Evolutionary conservation across 1,140 invertebrate genomes (phyloP).

Genomic region (Globodera ellingtonae): DNA sequence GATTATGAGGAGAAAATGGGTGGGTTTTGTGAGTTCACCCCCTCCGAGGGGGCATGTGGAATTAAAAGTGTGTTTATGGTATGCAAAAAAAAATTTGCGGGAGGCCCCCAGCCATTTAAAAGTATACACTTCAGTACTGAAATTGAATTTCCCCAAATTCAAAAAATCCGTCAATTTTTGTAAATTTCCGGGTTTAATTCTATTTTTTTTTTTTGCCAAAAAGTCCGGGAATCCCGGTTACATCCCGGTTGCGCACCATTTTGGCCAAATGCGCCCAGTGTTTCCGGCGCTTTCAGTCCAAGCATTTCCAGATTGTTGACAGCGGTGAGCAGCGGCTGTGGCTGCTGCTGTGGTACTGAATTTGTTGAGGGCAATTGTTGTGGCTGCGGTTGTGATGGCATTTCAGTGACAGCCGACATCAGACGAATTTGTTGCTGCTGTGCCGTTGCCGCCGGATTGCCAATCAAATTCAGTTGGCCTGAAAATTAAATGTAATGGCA

Average conservation of each 20-base stretch:
- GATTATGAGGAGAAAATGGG: no score
- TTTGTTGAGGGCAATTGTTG: conserved; percentile 32
- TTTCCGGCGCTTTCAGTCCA: conserved; percentile 34
- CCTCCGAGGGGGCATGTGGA: no score
- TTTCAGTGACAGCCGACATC: conserved; percentile 22
- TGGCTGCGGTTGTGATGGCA: conserved; percentile 48
- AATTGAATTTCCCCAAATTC: no score
- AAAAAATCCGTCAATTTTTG: no score
- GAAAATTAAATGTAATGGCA: not conserved
- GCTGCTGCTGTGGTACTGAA: not conserved
- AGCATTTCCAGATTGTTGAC: conserved; percentile 38
- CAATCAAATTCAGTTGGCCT: conserved; percentile 31
- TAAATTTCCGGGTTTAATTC: not conserved
- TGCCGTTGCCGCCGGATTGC: not conserved
- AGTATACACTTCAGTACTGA: no score
- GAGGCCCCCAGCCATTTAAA: no score
- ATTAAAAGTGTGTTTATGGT: no score
- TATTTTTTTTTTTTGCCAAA: not conserved
- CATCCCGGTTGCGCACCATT: conserved; percentile 12
- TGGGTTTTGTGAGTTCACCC: no score
- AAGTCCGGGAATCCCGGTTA: not conserved
- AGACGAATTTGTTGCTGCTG: conserved; percentile 8
- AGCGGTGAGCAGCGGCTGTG: conserved; percentile 20
- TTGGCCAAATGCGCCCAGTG: conserved; percentile 29
- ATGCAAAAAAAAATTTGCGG: not conserved